phyloP scores from a whole-genome alignment of 2,797 vertebrate genomes.

The Synaphobranchus kaupii region DNA sequence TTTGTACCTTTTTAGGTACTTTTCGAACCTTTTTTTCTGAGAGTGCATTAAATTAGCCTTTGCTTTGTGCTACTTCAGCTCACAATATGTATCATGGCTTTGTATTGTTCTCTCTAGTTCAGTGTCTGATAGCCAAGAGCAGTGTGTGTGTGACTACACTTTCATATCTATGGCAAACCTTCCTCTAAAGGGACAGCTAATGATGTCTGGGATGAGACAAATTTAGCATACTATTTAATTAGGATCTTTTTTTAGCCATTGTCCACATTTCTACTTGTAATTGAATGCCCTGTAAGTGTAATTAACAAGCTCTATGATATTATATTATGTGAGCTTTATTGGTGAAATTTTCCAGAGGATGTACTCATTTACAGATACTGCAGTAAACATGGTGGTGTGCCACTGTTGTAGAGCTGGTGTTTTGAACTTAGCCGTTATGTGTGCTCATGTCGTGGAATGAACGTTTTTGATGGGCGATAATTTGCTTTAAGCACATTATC shows the following conservation, averaged over 20 bases:
- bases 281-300: not conserved
- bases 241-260: not conserved
- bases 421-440: not conserved
- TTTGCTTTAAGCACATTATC: not conserved
- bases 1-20: too few species aligned
- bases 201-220: too few species aligned
- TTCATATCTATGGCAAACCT: too few species aligned
- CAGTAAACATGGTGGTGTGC: not conserved
- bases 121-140: too few species aligned
- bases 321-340: not conserved
- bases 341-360: not conserved
- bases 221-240: not conserved
- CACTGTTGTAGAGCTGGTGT: not conserved
- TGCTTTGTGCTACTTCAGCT: too few species aligned
- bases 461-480: not conserved
- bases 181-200: too few species aligned
- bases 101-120: too few species aligned
- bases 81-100: too few species aligned
- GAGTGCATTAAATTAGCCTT: not conserved
- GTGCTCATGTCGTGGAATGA: not conserved
- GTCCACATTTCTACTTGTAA: not conserved
- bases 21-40: too few species aligned
- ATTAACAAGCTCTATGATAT: not conserved
- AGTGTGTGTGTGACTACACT: too few species aligned
- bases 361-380: not conserved